These are phyloP conservation scores for Trachythela sp. DNA, from an alignment of 64 coral and sea anemone genomes.

Conservation along the genomic window DNA sequence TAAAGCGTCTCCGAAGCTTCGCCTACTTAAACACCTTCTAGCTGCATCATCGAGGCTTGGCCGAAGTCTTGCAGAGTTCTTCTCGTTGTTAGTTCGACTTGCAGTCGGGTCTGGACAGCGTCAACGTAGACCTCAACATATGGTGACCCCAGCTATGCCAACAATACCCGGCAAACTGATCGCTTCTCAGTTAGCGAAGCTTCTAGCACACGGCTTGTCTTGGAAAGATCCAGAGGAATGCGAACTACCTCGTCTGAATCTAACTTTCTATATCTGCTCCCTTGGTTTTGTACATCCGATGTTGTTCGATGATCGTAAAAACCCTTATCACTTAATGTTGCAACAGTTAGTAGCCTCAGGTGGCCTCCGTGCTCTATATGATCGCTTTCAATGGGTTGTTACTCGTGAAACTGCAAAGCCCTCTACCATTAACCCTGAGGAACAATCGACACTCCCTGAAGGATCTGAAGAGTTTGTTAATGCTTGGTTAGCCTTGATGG, in stretches of 20 bases:
- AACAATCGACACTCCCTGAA: slow-evolving; percentile 20
- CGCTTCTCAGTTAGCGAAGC: slow-evolving; percentile 61
- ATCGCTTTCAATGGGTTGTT: slow-evolving; percentile 10
- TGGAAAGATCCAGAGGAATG: not conserved
- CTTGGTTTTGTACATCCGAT: slow-evolving; percentile 81
- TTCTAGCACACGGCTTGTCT: slow-evolving; percentile 68
- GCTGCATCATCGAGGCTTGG: slow-evolving; percentile 66
- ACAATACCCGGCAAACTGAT: slow-evolving; percentile 61
- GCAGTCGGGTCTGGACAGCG: slow-evolving; percentile 84
- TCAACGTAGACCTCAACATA: slow-evolving; percentile 68
- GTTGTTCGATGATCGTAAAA: slow-evolving; percentile 95
- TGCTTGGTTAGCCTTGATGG: slow-evolving; percentile 80
- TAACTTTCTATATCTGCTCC: slow-evolving; percentile 77
- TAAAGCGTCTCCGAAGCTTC: slow-evolving; percentile 57
- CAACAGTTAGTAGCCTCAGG: slow-evolving; percentile 84
- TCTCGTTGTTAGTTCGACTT: slow-evolving; percentile 68
- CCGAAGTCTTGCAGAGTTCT: slow-evolving; percentile 83
- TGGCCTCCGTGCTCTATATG: not conserved
- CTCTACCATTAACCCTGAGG: not conserved
- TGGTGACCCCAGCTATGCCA: slow-evolving; percentile 59
- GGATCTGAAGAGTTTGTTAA: slow-evolving; percentile 81
- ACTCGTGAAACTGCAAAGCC: not conserved
- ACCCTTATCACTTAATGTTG: slow-evolving; percentile 93
- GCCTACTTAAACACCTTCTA: slow-evolving; percentile 88
- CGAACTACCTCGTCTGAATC: slow-evolving; percentile 28